These are phyloP conservation scores for Nipponia nippon DNA, from an alignment of 2,113 vertebrate species.

Conservation along the genomic window DNA sequence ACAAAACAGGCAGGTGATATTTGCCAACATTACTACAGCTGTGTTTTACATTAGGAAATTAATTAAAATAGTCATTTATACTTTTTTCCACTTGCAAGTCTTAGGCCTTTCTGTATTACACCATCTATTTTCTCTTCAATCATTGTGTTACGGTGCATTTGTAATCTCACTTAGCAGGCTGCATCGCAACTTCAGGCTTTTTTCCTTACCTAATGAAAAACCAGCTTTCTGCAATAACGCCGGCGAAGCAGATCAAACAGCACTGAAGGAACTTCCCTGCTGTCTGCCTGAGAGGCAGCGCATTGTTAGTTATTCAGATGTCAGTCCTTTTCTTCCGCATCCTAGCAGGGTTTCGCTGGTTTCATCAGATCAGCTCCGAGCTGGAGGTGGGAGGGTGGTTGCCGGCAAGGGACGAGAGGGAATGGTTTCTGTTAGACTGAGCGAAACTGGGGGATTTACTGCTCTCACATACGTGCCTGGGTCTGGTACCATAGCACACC, in stretches of 20 bases:
- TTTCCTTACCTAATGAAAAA: slow-evolving; percentile 43
- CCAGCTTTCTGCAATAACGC: slow-evolving; percentile 3
- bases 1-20: slow-evolving; percentile 69
- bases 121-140: slow-evolving; percentile 66
- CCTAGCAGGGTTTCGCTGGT: slow-evolving; percentile 37
- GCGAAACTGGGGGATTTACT: background rate
- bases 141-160: background rate
- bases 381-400: slow-evolving; percentile 24
- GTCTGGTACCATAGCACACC: background rate
- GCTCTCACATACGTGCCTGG: background rate
- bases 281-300: slow-evolving; percentile 25
- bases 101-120: slow-evolving; percentile 61
- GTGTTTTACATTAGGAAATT: slow-evolving; percentile 80
- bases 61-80: slow-evolving; percentile 76
- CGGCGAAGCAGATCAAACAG: background rate
- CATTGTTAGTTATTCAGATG: slow-evolving; percentile 5
- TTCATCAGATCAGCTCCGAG: background rate
- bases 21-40: slow-evolving; percentile 77
- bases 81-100: slow-evolving; percentile 70
- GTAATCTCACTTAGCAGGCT: slow-evolving; percentile 30
- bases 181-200: background rate
- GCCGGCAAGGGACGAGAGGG: background rate
- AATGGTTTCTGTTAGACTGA: background rate
- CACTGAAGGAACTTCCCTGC: slow-evolving; percentile 54
- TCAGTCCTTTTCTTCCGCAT: background rate